Conservation (phyloP, 2,113 vertebrate species). For the Salminus brasiliensis region DNA sequence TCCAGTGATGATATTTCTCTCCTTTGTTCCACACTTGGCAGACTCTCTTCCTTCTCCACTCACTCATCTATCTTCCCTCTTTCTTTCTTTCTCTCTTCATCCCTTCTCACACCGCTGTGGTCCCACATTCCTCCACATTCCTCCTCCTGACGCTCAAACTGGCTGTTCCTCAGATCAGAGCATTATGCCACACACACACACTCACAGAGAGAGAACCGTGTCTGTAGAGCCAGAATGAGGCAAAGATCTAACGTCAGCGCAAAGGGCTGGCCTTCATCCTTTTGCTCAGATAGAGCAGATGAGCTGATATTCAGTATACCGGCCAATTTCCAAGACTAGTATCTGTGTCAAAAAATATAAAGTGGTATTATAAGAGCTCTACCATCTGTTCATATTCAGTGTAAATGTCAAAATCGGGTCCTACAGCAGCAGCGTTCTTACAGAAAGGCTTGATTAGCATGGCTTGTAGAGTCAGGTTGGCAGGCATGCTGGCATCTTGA, state of each 20-base stretch:
- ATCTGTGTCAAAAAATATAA: no score
- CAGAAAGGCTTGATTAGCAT: neutral
- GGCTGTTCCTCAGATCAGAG: conserved; percentile 1
- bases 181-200: conserved; percentile 11
- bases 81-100: neutral
- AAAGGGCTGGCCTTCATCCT: no score
- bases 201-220: no score
- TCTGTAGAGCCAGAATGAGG: neutral
- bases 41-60: neutral
- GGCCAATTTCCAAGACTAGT: no score
- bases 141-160: neutral
- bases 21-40: conserved; percentile 13
- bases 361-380: no score
- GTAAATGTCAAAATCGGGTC: neutral
- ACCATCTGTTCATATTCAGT: no score
- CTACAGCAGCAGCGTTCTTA: neutral
- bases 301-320: no score
- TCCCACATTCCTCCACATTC: neutral
- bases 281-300: no score
- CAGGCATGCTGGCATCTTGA: neutral
- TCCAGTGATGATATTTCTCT: conserved; percentile 12
- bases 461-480: neutral
- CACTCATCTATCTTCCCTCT: neutral
- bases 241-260: neutral
- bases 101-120: neutral